Percentiles rank a stretch among this genome's conserved stretches.
phyloP scores from a whole-genome alignment of 2,888 invertebrate genomes.

The Synanthedon andrenaeformis region DNA sequence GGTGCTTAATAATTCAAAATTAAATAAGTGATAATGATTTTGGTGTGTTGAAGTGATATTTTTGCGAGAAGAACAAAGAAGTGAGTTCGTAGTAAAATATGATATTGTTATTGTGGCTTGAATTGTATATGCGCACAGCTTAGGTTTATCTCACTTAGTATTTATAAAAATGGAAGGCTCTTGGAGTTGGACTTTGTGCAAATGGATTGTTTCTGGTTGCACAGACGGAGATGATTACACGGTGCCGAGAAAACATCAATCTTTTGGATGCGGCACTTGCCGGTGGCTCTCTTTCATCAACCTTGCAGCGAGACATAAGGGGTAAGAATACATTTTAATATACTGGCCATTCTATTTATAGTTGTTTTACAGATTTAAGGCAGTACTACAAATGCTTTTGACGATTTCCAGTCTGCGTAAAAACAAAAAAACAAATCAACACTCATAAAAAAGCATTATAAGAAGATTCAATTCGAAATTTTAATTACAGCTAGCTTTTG shows the following conservation, averaged over 20 bases:
- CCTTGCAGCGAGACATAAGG: slow-evolving; percentile 71
- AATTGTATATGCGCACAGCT: not conserved
- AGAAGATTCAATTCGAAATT: too few relatives aligned
- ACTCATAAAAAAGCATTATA: too few relatives aligned
- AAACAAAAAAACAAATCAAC: too few relatives aligned
- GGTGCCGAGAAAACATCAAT: slow-evolving; percentile 88
- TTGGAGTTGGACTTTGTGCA: too few relatives aligned
- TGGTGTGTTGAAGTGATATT: not conserved
- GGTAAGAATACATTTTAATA: slow-evolving; percentile 44
- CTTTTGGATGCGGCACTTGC: slow-evolving; percentile 80
- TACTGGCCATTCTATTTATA: not conserved
- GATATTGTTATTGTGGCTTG: not conserved
- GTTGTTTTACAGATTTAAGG: too few relatives aligned
- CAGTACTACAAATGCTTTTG: too few relatives aligned
- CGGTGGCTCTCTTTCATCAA: slow-evolving; percentile 61
- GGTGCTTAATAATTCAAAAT: not conserved
- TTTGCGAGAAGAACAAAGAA: slow-evolving; percentile 11
- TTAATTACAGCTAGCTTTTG: too few relatives aligned
- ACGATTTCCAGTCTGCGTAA: too few relatives aligned
- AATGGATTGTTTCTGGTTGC: slow-evolving; percentile 27
- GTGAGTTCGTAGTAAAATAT: slow-evolving; percentile 23
- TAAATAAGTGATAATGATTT: not conserved
- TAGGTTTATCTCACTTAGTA: not conserved
- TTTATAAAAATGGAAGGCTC: not conserved
- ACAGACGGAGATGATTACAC: slow-evolving; percentile 86